Conservation (phyloP, 2,113 vertebrate genomes). For the Aramus guarauna region DNA sequence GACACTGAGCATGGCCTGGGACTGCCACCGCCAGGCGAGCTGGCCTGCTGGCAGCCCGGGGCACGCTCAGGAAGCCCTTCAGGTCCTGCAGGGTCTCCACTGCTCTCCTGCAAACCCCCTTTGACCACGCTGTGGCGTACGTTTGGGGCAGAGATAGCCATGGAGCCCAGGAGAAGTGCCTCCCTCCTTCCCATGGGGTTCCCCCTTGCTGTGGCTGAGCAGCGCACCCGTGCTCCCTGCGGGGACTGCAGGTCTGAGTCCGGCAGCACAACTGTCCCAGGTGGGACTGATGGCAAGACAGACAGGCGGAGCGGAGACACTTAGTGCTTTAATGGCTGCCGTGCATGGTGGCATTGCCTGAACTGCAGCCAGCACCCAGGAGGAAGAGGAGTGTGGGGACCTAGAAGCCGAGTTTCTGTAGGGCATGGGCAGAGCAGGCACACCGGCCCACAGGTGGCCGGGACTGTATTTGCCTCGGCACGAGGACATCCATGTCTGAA, state of each 20-base stretch:
- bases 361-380: neutral
- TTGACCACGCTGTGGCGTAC: neutral
- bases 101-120: neutral
- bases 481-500: neutral
- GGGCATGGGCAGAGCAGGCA: neutral
- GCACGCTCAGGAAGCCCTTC: neutral
- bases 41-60: neutral
- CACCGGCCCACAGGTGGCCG: neutral
- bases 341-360: neutral
- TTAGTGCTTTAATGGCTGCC: neutral
- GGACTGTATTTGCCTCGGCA: neutral
- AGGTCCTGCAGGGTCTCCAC: neutral
- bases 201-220: neutral
- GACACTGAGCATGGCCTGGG: neutral
- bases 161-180: too few relatives aligned
- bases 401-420: neutral
- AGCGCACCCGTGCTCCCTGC: accelerated
- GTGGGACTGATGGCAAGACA: neutral
- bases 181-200: neutral
- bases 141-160: neutral
- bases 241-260: neutral
- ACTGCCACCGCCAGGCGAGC: accelerated
- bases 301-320: neutral
- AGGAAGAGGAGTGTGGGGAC: neutral
- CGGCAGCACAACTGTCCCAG: neutral